These are phyloP conservation scores for Seriola rivoliana DNA, from an alignment of 2,113 vertebrate species.

Conservation along the genomic window DNA sequence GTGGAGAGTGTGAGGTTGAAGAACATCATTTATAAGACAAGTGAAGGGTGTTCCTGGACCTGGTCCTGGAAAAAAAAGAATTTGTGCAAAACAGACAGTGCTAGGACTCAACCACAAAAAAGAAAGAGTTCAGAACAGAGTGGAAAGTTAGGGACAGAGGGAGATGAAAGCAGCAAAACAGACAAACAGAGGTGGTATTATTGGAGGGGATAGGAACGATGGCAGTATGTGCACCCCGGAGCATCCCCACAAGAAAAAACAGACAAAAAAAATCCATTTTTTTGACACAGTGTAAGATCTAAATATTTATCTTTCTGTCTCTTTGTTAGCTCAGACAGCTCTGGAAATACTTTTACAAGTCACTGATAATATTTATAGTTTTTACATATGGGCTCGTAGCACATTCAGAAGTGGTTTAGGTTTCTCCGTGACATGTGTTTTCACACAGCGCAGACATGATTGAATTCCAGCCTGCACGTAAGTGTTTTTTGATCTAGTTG, in stretches of 20 bases:
- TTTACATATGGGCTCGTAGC: constrained; percentile 59
- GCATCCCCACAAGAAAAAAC: constrained; percentile 32
- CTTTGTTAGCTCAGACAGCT: constrained; percentile 60
- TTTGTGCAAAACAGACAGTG: background rate
- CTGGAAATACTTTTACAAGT: constrained; percentile 69
- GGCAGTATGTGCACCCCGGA: constrained; percentile 9
- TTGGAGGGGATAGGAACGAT: constrained; percentile 5
- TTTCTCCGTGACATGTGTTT: constrained; percentile 55
- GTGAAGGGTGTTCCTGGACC: constrained; percentile 17
- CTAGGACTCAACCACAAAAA: background rate
- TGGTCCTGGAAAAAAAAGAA: constrained; percentile 14
- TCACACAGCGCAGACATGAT: constrained; percentile 59
- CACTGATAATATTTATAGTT: constrained; percentile 69
- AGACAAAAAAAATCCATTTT: constrained; percentile 21
- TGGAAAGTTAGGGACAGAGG: background rate
- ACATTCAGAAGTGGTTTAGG: constrained; percentile 39
- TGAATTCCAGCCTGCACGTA: constrained; percentile 72
- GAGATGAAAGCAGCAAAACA: constrained; percentile 18
- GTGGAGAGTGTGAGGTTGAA: constrained; percentile 18
- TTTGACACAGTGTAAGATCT: constrained; percentile 63
- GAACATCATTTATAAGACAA: constrained; percentile 33
- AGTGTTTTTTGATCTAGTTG: constrained; percentile 73
- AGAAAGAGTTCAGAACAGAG: background rate
- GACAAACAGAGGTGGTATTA: constrained; percentile 6
- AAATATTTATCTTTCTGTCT: constrained; percentile 68